Conservation (phyloP, 2,888 invertebrate genomes). For the Caenorhabditis panamensis region DNA sequence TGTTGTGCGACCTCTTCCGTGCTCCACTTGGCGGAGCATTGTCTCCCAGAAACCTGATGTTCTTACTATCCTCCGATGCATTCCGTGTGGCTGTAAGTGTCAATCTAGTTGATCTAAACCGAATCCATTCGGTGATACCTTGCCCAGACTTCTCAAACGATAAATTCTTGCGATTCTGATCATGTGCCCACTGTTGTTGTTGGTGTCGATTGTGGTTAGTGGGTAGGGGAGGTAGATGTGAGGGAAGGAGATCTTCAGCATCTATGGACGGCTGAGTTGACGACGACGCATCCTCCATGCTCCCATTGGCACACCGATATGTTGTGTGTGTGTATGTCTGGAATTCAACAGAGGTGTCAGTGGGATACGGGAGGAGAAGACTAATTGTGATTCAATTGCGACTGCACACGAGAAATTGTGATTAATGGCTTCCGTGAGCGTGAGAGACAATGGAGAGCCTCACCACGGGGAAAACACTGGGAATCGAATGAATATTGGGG, state of each 20-base stretch:
- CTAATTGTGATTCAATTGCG: slow-evolving; percentile 47
- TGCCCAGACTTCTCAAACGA: slow-evolving; percentile 57
- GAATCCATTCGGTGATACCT: slow-evolving; percentile 12
- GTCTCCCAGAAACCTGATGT: slow-evolving; percentile 65
- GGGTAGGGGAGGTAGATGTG: background rate
- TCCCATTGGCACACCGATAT: slow-evolving; percentile 43
- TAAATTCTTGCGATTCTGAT: slow-evolving; percentile 57
- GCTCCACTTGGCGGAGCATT: slow-evolving; percentile 33
- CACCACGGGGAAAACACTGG: slow-evolving; percentile 4
- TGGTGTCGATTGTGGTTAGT: slow-evolving; percentile 4
- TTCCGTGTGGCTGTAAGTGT: slow-evolving; percentile 62
- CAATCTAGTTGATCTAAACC: too few relatives aligned
- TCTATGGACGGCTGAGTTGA: slow-evolving; percentile 43
- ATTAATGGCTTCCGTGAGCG: slow-evolving; percentile 49
- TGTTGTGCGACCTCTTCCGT: slow-evolving; percentile 40
- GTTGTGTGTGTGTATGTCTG: background rate
- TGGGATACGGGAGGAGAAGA: slow-evolving; percentile 10
- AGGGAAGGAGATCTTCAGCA: slow-evolving; percentile 12
- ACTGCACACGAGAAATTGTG: slow-evolving; percentile 55
- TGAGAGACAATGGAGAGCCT: slow-evolving; percentile 1
- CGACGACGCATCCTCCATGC: slow-evolving; percentile 56
- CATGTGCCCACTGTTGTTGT: slow-evolving; percentile 51
- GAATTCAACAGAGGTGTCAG: slow-evolving; percentile 18
- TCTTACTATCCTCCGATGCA: slow-evolving; percentile 70
- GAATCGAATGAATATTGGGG: background rate